Evolutionary conservation across 64 coral and sea anemone species (phyloP).

Genomic region (Acropora tenuis): DNA sequence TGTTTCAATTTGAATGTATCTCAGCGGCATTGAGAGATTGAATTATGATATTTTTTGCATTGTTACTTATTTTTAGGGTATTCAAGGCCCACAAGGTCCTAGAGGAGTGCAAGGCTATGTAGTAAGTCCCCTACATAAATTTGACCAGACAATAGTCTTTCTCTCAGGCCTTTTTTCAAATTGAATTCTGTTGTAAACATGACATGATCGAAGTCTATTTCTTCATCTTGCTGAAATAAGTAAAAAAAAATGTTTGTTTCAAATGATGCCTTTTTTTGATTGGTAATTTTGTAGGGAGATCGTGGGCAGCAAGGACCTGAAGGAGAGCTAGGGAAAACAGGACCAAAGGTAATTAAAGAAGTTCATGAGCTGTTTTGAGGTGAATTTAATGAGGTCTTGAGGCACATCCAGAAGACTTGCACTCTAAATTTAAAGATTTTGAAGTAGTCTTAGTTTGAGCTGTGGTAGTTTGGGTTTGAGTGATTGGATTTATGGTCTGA

Average conservation of each 20-base stretch:
- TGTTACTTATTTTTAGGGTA: conserved; percentile 18
- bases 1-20: too few relatives aligned
- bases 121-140: neutral
- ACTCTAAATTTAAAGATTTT: too few relatives aligned
- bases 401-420: too few relatives aligned
- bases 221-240: too few relatives aligned
- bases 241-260: neutral
- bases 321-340: conserved; percentile 42
- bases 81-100: conserved; percentile 59
- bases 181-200: too few relatives aligned
- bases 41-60: too few relatives aligned
- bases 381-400: too few relatives aligned
- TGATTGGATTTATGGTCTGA: too few relatives aligned
- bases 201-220: too few relatives aligned
- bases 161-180: neutral
- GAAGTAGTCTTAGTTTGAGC: too few relatives aligned
- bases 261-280: neutral
- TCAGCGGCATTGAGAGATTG: too few relatives aligned
- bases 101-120: conserved; percentile 56
- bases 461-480: too few relatives aligned
- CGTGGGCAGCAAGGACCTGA: conserved; percentile 50
- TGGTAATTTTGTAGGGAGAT: conserved; percentile 37
- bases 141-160: neutral
- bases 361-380: neutral
- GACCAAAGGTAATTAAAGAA: conserved; percentile 25